phyloP scores from a whole-genome alignment of 2,888 invertebrate genomes.

The Philonicus albiceps region DNA sequence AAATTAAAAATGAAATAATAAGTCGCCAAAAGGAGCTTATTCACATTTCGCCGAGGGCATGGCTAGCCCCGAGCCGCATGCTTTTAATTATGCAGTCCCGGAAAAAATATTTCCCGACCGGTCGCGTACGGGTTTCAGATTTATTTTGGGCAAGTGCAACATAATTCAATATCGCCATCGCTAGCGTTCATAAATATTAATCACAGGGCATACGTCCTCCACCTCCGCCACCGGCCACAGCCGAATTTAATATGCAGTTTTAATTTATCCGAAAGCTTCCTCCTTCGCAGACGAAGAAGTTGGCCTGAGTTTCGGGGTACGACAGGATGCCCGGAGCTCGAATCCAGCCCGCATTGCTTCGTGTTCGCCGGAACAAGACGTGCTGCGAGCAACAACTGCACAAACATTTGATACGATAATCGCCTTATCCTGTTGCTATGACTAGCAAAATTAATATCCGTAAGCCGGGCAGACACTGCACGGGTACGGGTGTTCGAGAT shows the following conservation, averaged over 20 bases:
- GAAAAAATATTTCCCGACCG: background rate
- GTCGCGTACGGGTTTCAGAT: background rate
- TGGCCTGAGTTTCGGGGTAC: background rate
- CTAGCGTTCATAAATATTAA: slow-evolving; percentile 33
- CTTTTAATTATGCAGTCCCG: background rate
- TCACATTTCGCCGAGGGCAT: background rate
- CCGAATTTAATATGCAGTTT: slow-evolving; percentile 37
- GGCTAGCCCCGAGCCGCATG: background rate
- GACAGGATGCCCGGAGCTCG: background rate
- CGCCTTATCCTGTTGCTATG: slow-evolving; percentile 33
- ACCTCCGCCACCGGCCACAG: background rate
- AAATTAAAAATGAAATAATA: background rate
- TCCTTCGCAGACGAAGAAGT: background rate
- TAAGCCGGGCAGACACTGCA: slow-evolving; percentile 1
- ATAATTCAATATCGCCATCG: slow-evolving; percentile 28
- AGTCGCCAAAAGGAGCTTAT: background rate
- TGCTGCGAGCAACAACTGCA: slow-evolving; percentile 18
- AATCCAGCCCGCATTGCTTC: background rate
- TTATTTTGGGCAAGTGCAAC: slow-evolving; percentile 12
- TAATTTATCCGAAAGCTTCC: slow-evolving; percentile 24
- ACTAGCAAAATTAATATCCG: slow-evolving; percentile 31
- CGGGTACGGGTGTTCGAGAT: background rate
- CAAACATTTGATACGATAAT: slow-evolving; percentile 35
- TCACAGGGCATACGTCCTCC: slow-evolving; percentile 48
- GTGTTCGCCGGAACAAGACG: background rate